These are phyloP conservation scores for Rhabditoides inermis DNA, from an alignment of 2,888 invertebrate genomes.

Conservation along the genomic window DNA sequence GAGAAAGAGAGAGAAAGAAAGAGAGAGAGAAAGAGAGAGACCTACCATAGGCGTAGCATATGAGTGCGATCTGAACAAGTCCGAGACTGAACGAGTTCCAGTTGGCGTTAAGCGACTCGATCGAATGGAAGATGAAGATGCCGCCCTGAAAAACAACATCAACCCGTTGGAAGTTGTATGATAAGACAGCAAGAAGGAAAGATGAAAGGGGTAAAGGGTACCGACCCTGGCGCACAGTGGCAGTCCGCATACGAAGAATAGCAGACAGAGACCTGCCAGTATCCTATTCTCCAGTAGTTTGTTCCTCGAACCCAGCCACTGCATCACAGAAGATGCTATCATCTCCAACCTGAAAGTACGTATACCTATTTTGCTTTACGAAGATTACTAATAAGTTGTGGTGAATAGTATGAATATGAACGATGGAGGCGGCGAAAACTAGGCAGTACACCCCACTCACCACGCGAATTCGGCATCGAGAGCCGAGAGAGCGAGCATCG, in stretches of 20 bases:
- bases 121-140: slow-evolving; percentile 48
- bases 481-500: slow-evolving; percentile 41
- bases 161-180: background rate
- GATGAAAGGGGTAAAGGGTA: background rate
- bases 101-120: slow-evolving; percentile 48
- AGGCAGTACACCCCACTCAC: slow-evolving; percentile 5
- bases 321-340: slow-evolving; percentile 45
- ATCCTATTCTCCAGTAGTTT: slow-evolving; percentile 40
- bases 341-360: slow-evolving; percentile 41
- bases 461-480: slow-evolving; percentile 34
- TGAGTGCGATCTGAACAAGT: slow-evolving; percentile 36
- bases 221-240: slow-evolving; percentile 43
- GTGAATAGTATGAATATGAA: no score
- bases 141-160: slow-evolving; percentile 32
- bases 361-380: no score
- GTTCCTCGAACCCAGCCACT: slow-evolving; percentile 38
- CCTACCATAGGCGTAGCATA: slow-evolving; percentile 43
- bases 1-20: background rate
- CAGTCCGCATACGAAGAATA: slow-evolving; percentile 43
- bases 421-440: background rate
- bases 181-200: background rate
- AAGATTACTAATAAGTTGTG: no score
- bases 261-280: slow-evolving; percentile 33
- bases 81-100: slow-evolving; percentile 47
- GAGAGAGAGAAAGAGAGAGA: background rate